These are phyloP conservation scores for Calypte anna DNA, from an alignment of 2,113 vertebrate genomes.

Conservation along the genomic window DNA sequence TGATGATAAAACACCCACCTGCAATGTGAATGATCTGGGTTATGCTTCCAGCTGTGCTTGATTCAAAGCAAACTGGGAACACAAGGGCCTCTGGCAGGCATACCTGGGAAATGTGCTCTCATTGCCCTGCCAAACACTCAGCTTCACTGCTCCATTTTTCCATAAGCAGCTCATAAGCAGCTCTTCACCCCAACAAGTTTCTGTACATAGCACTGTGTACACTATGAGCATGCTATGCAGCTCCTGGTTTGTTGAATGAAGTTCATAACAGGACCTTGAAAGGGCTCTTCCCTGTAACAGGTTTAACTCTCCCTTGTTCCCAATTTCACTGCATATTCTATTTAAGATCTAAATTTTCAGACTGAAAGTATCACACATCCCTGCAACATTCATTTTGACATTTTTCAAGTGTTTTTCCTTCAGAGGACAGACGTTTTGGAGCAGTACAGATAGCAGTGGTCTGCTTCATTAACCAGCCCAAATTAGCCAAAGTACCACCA, in stretches of 20 bases:
- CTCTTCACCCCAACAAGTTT: neutral
- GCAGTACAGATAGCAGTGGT: neutral
- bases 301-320: neutral
- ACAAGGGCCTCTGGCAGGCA: neutral
- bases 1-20: neutral
- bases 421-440: neutral
- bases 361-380: neutral
- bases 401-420: neutral
- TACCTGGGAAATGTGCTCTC: neutral
- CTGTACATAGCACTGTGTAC: rapidly evolving
- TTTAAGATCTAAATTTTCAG: neutral
- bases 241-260: rapidly evolving
- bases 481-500: neutral
- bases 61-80: neutral
- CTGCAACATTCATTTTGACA: neutral
- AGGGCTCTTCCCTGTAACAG: neutral
- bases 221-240: rapidly evolving
- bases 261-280: neutral
- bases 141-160: neutral
- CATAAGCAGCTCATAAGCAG: neutral
- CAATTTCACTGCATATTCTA: neutral
- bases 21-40: neutral
- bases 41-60: slow-evolving; percentile 2
- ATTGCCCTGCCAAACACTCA: neutral
- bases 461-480: neutral